Conservation (phyloP, 2,113 vertebrate genomes). For the Callorhinus ursinus region DNA sequence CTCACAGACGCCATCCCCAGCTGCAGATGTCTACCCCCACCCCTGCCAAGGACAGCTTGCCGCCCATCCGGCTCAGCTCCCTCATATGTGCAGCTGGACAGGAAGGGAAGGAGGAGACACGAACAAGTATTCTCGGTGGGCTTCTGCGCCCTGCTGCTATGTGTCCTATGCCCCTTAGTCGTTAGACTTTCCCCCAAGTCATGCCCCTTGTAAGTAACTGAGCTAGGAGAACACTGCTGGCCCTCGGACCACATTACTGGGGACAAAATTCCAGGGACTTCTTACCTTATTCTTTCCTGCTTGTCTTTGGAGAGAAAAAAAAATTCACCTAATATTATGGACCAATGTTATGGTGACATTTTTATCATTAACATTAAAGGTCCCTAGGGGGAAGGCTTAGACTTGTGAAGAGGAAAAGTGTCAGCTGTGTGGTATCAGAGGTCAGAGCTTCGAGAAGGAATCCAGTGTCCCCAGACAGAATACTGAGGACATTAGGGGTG, state of each 20-base stretch:
- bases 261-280: not conserved
- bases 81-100: not conserved
- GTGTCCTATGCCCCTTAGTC: accelerated
- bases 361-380: not conserved
- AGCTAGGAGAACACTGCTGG: not conserved
- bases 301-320: not conserved
- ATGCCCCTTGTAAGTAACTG: not conserved
- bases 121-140: accelerated
- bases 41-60: not conserved
- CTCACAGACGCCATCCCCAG: not conserved
- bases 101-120: not conserved
- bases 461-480: not conserved
- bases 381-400: not conserved
- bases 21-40: not conserved
- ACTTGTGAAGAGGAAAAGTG: not conserved
- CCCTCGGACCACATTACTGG: not conserved
- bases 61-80: not conserved
- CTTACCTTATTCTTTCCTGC: not conserved
- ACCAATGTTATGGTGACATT: not conserved
- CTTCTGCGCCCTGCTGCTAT: accelerated
- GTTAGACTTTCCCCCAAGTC: not conserved
- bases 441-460: not conserved
- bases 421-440: not conserved
- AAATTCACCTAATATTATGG: not conserved
- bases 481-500: not conserved